Evolutionary conservation across 2,888 invertebrate genomes (phyloP).

Genomic region (Ctena decussata): DNA sequence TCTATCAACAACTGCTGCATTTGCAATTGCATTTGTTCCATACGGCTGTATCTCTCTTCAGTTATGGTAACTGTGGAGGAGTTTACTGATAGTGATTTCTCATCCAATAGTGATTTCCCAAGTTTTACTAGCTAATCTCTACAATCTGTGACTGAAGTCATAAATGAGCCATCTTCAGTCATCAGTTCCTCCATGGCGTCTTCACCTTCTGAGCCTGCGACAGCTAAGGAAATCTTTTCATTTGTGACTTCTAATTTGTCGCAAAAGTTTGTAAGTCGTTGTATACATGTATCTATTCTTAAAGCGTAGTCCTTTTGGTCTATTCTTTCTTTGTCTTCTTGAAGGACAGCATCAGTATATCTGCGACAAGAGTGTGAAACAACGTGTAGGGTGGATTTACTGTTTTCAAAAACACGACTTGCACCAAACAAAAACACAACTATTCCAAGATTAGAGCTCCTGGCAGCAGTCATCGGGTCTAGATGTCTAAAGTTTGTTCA

Average conservation of each 20-base stretch:
- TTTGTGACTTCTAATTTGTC: not conserved
- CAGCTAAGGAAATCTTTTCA: not conserved
- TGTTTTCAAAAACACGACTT: constrained; percentile 4
- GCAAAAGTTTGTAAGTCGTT: not conserved
- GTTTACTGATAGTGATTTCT: not conserved
- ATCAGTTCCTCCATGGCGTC: not conserved
- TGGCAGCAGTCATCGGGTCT: not conserved
- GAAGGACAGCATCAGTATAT: constrained; percentile 14
- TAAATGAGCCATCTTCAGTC: not conserved
- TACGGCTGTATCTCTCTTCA: not conserved
- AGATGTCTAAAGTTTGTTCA: not conserved
- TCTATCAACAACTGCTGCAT: not conserved
- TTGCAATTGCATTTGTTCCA: not conserved
- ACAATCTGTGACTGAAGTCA: not conserved
- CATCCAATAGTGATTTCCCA: not conserved
- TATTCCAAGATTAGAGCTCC: constrained; percentile 14
- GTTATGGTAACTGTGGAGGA: not conserved
- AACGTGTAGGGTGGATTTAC: not conserved
- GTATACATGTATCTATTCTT: not conserved
- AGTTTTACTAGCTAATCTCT: not conserved
- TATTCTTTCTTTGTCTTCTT: too few species aligned
- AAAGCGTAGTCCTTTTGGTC: too few species aligned
- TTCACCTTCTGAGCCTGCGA: not conserved
- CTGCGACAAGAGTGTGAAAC: not conserved
- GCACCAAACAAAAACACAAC: not conserved